A percentile compares a stretch with the other conserved stretches of the same genome.
Conservation (phyloP, 64 coral and sea anemone genomes). For the Dendronephthya gigantea region DNA sequence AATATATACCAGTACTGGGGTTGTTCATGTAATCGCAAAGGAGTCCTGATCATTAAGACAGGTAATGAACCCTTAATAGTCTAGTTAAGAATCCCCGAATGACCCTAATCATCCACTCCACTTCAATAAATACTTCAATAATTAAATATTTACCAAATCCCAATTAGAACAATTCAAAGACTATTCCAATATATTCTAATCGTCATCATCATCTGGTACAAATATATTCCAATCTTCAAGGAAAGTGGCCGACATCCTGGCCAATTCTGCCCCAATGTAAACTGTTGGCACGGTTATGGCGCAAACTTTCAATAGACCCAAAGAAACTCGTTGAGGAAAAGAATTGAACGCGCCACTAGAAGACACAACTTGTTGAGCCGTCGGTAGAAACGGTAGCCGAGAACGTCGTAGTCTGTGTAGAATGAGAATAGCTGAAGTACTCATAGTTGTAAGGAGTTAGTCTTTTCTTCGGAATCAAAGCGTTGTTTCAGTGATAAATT, state of each 20-base stretch:
- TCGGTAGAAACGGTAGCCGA: neutral
- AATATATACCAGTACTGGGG: too few relatives aligned
- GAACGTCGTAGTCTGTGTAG: neutral
- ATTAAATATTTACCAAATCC: neutral
- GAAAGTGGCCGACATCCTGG: neutral
- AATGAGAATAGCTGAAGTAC: neutral
- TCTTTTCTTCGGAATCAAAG: neutral
- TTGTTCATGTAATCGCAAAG: too few relatives aligned
- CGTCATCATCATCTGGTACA: neutral
- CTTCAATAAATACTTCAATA: neutral
- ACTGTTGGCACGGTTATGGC: neutral
- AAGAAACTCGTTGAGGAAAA: neutral
- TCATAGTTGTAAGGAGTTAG: neutral
- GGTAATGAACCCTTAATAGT: too few relatives aligned
- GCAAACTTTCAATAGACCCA: neutral
- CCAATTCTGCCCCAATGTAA: neutral
- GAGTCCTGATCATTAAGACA: too few relatives aligned
- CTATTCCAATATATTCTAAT: neutral
- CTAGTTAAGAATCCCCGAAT: too few relatives aligned
- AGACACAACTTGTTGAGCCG: neutral
- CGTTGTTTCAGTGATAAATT: neutral
- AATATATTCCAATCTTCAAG: conserved; percentile 17
- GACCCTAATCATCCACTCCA: too few relatives aligned
- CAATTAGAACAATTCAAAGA: neutral
- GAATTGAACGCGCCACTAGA: neutral